Percentiles rank a stretch among this genome's conserved stretches.
phyloP scores from a whole-genome alignment of 2,797 vertebrate genomes.

The Chromis chromis region DNA sequence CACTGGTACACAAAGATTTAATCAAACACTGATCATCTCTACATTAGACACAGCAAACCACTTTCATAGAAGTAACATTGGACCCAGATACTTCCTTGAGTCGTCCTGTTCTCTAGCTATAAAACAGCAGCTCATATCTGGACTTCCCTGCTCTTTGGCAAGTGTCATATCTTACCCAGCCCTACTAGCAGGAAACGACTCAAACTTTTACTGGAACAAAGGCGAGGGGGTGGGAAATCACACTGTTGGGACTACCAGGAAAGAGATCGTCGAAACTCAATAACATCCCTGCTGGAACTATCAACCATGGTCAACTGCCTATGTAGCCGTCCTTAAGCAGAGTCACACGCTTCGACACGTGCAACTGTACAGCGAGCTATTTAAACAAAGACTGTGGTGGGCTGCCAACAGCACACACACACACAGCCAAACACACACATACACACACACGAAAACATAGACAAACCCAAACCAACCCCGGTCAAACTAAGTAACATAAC shows the following conservation, averaged over 20 bases:
- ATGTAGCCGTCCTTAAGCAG: conserved; percentile 45
- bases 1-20: neutral
- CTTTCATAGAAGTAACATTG: neutral
- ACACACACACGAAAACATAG: neutral
- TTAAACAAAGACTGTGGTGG: conserved; percentile 83
- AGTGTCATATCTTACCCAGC: conserved; percentile 18
- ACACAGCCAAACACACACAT: conserved; percentile 32
- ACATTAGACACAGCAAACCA: neutral
- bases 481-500: conserved; percentile 11
- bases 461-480: conserved; percentile 3
- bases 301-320: conserved; percentile 41
- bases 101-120: conserved; percentile 12
- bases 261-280: neutral
- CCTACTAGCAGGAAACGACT: conserved; percentile 40
- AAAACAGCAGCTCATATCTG: conserved; percentile 27
- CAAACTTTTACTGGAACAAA: conserved; percentile 46
- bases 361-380: conserved; percentile 80
- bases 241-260: neutral
- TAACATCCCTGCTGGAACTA: conserved; percentile 3
- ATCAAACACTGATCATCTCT: conserved; percentile 15
- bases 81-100: neutral
- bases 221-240: conserved; percentile 14
- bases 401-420: conserved; percentile 46
- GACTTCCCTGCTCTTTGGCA: conserved; percentile 25
- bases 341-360: conserved; percentile 86